Conservation (phyloP, 2,113 vertebrate genomes). For the Todiramphus saurophagus region DNA sequence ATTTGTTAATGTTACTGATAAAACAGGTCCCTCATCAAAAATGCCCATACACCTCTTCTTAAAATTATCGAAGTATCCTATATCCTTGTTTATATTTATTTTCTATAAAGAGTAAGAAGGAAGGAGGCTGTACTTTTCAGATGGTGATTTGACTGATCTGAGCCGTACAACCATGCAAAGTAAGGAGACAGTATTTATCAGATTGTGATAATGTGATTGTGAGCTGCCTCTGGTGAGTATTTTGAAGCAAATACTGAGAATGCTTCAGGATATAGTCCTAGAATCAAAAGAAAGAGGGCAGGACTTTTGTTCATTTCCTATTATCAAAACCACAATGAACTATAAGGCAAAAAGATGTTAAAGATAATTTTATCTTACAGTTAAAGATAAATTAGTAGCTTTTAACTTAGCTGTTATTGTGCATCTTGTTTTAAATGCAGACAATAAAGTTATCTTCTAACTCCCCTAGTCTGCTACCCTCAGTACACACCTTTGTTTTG, state of each 20-base stretch:
- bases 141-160: not conserved
- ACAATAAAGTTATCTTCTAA: not conserved
- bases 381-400: not conserved
- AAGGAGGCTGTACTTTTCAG: not conserved
- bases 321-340: not conserved
- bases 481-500: rapidly evolving
- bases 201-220: not conserved
- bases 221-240: not conserved
- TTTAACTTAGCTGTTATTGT: not conserved
- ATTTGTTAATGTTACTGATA: not conserved
- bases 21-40: not conserved
- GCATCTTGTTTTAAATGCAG: not conserved
- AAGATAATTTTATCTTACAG: rapidly evolving
- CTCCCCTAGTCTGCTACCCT: rapidly evolving
- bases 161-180: rapidly evolving
- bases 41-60: not conserved
- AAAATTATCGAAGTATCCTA: not conserved
- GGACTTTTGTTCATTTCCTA: not conserved
- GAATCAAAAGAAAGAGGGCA: not conserved
- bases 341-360: not conserved
- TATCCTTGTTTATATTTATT: not conserved
- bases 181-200: not conserved
- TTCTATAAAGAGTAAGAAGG: not conserved
- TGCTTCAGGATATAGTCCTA: not conserved
- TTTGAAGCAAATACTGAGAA: not conserved